Conservation (phyloP, 2,797 vertebrate species). For the Staurois parvus region DNA sequence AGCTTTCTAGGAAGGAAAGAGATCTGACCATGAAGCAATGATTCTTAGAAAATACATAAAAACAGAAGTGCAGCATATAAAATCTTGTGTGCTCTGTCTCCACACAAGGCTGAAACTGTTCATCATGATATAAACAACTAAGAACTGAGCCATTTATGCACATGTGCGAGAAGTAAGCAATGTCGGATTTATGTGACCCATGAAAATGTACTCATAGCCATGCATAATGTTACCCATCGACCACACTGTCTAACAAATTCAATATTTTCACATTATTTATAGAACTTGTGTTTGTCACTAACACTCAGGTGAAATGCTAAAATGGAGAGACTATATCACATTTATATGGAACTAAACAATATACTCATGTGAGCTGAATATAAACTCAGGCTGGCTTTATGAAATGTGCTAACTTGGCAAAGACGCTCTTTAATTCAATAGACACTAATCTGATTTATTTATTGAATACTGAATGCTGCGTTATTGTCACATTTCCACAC, state of each 20-base stretch:
- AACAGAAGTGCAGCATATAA: conserved; percentile 13
- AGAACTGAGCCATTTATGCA: neutral
- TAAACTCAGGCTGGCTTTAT: neutral
- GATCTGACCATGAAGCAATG: conserved; percentile 28
- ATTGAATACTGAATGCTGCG: no score
- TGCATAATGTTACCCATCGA: neutral
- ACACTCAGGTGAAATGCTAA: neutral
- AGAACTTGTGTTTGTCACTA: neutral
- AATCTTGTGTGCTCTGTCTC: conserved; percentile 15
- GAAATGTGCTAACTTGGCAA: neutral
- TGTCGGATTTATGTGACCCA: neutral
- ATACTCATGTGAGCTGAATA: neutral
- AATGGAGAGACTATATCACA: neutral
- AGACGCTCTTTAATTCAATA: neutral
- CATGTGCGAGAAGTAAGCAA: neutral
- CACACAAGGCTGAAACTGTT: conserved; percentile 15
- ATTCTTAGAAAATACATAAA: conserved; percentile 39
- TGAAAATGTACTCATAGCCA: neutral
- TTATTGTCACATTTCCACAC: neutral
- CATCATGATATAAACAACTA: conserved; percentile 9
- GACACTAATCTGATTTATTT: no score
- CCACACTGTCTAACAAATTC: neutral
- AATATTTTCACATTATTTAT: neutral
- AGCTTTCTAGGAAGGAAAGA: conserved; percentile 23
- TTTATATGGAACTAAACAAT: neutral